Conservation (phyloP, 2,797 vertebrate genomes). For the Anableps anableps region DNA sequence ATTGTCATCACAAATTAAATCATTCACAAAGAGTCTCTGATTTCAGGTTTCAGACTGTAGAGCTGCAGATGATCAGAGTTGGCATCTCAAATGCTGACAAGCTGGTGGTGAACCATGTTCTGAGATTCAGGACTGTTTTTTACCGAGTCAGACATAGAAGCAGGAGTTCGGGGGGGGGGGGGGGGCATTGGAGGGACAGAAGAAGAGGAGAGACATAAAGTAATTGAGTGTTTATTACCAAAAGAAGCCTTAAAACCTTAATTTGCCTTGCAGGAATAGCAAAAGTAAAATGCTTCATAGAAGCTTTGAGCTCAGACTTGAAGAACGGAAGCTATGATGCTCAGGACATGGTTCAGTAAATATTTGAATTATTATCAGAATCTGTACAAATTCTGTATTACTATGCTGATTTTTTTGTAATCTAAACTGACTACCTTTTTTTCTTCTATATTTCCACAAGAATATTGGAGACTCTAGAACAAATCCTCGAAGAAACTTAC, state of each 20-base stretch:
- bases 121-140: too few relatives aligned
- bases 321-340: fast-evolving
- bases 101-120: too few relatives aligned
- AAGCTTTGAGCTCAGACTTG: fast-evolving
- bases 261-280: neutral
- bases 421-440: neutral
- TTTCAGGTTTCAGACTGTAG: too few relatives aligned
- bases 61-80: too few relatives aligned
- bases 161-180: too few relatives aligned
- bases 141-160: too few relatives aligned
- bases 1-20: too few relatives aligned
- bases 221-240: too few relatives aligned
- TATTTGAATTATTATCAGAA: neutral
- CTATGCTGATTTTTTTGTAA: neutral
- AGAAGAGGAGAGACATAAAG: neutral
- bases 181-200: too few relatives aligned
- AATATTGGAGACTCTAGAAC: neutral
- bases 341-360: neutral
- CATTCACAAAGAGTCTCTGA: too few relatives aligned
- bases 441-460: conserved; percentile 33
- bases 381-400: neutral
- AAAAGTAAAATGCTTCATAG: neutral
- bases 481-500: neutral
- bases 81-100: too few relatives aligned
- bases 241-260: too few relatives aligned